phyloP scores from a whole-genome alignment of 1,140 invertebrate genomes.

The Drosophila chauvacae region DNA sequence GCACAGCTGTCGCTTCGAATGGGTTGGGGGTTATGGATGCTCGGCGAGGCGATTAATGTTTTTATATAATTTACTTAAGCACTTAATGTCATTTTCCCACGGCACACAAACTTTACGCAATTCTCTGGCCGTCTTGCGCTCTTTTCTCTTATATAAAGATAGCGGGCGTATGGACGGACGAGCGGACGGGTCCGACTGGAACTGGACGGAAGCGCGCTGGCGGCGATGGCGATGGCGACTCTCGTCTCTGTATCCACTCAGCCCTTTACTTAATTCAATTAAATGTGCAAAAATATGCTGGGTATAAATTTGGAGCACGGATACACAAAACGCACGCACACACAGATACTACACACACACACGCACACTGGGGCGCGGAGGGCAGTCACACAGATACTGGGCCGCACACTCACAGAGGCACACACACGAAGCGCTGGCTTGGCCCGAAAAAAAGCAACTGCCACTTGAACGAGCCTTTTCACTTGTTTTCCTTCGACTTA shows the following conservation, averaged over 20 bases:
- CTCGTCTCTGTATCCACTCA: constrained; percentile 30
- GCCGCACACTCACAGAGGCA: constrained; percentile 27
- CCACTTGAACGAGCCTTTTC: constrained; percentile 75
- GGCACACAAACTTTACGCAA: constrained; percentile 69
- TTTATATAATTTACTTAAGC: constrained; percentile 79
- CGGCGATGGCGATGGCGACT: constrained; percentile 40
- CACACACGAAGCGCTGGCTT: constrained; percentile 42
- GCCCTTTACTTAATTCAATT: constrained; percentile 73
- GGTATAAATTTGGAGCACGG: constrained; percentile 68
- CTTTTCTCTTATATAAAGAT: constrained; percentile 65
- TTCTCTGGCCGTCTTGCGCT: constrained; percentile 42
- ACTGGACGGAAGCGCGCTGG: constrained; percentile 12
- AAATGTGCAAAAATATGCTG: constrained; percentile 59
- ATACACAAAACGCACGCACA: constrained; percentile 71
- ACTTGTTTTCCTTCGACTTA: constrained; percentile 65
- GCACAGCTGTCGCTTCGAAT: constrained; percentile 32
- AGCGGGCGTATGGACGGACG: constrained; percentile 11
- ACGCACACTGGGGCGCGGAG: constrained; percentile 9
- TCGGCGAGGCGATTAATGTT: constrained; percentile 57
- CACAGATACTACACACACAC: constrained; percentile 43
- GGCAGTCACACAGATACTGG: constrained; percentile 31
- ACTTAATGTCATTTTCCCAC: constrained; percentile 69
- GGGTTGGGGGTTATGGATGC: constrained; percentile 44
- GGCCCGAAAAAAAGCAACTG: constrained; percentile 61
- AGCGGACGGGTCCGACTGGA: constrained; percentile 10